Percentiles rank a stretch among this genome's conserved stretches.
Conservation (phyloP, 2,113 vertebrate genomes). For the Ammodytes marinus region DNA sequence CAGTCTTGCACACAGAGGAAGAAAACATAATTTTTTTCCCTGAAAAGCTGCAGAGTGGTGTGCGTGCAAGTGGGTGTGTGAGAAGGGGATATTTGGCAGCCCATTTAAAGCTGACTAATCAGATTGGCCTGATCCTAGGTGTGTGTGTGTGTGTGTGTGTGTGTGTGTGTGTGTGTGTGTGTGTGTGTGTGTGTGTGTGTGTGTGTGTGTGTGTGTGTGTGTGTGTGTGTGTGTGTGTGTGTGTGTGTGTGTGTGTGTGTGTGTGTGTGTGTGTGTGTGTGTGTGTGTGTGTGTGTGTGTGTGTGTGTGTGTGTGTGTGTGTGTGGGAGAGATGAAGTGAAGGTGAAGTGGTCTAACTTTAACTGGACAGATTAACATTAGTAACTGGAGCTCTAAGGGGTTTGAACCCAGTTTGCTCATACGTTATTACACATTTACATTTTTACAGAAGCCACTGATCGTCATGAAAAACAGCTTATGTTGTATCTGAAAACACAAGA, state of each 20-base stretch:
- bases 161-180: slow-evolving; percentile 30
- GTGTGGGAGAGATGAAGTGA: slow-evolving; percentile 30
- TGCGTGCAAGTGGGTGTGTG: slow-evolving; percentile 54
- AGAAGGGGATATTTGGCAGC: slow-evolving; percentile 68
- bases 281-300: slow-evolving; percentile 11
- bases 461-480: neutral
- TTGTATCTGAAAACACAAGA: too few relatives aligned
- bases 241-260: slow-evolving; percentile 8
- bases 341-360: slow-evolving; percentile 33
- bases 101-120: slow-evolving; percentile 77
- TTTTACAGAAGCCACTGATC: neutral
- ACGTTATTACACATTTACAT: neutral
- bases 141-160: slow-evolving; percentile 31
- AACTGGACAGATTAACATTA: slow-evolving; percentile 43
- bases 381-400: neutral
- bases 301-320: slow-evolving; percentile 11
- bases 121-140: slow-evolving; percentile 66
- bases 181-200: slow-evolving; percentile 30
- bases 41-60: slow-evolving; percentile 32
- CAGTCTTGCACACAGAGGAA: neutral
- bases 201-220: slow-evolving; percentile 9
- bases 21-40: neutral
- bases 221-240: slow-evolving; percentile 11
- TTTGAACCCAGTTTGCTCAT: neutral
- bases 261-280: slow-evolving; percentile 8